Evolutionary conservation across 2,888 invertebrate species (phyloP).

Genomic region (Meteorus colon): DNA sequence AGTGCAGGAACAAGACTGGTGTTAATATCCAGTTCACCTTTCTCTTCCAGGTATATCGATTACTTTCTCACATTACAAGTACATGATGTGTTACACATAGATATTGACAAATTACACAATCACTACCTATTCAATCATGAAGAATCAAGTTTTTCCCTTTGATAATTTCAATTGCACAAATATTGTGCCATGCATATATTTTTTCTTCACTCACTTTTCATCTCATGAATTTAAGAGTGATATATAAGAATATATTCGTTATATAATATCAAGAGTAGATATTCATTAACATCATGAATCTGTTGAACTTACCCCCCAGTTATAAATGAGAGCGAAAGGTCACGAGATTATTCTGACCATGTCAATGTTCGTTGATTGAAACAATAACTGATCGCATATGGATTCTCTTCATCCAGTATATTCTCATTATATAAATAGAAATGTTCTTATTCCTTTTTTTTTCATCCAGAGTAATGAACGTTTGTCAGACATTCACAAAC

Average conservation of each 20-base stretch:
- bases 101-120: neutral
- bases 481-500: too few species aligned
- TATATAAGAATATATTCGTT: neutral
- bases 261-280: constrained; percentile 2
- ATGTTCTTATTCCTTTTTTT: too few species aligned
- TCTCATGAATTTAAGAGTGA: neutral
- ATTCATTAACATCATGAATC: neutral
- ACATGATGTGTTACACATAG: neutral
- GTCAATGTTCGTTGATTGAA: neutral
- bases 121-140: neutral
- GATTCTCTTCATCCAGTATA: neutral
- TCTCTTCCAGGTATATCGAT: constrained; percentile 28
- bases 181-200: neutral
- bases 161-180: neutral
- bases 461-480: too few species aligned
- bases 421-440: neutral
- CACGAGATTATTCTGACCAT: neutral
- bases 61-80: neutral
- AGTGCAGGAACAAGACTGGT: constrained; percentile 2
- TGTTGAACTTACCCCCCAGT: neutral
- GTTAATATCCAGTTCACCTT: constrained; percentile 21
- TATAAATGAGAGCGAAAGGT: neutral
- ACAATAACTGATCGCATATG: neutral
- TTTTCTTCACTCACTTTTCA: constrained; percentile 2
- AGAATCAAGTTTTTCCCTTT: neutral